phyloP scores from a whole-genome alignment of 1,140 invertebrate genomes.

The Scaptomyza montana region DNA sequence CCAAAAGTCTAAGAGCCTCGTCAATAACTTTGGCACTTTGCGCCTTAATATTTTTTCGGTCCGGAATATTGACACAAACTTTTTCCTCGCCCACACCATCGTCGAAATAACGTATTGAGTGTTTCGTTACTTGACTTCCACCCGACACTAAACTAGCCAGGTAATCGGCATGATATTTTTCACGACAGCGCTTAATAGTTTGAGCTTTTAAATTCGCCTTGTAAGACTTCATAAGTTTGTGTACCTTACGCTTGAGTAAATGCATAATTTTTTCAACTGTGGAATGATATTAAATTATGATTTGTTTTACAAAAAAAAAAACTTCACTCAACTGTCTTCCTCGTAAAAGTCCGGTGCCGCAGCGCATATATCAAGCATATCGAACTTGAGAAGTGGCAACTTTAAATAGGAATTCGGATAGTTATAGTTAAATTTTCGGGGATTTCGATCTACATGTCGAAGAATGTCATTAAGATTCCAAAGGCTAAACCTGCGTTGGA shows the following conservation, averaged over 20 bases:
- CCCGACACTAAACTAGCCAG: no score
- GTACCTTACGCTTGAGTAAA: slow-evolving; percentile 65
- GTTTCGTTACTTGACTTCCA: no score
- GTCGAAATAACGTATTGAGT: no score
- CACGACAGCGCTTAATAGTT: no score
- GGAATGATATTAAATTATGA: not conserved
- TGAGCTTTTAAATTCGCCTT: slow-evolving; percentile 23
- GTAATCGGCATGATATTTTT: no score
- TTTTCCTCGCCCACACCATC: no score
- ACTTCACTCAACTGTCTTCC: slow-evolving; percentile 62
- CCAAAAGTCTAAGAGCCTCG: no score
- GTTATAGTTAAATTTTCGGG: slow-evolving; percentile 26
- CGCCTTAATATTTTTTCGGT: no score
- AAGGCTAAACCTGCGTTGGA: slow-evolving; percentile 45
- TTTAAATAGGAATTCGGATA: slow-evolving; percentile 72
- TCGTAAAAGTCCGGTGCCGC: slow-evolving; percentile 61
- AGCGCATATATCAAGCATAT: slow-evolving; percentile 65
- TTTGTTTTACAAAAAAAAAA: not conserved
- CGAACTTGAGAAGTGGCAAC: slow-evolving; percentile 75
- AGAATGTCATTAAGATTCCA: slow-evolving; percentile 74
- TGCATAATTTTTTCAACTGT: slow-evolving; percentile 66
- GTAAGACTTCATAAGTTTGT: slow-evolving; percentile 63
- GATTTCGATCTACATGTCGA: slow-evolving; percentile 56
- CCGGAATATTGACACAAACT: no score
- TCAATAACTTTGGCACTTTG: no score